Evolutionary conservation across 2,888 invertebrate species (phyloP).

Genomic region (Ophion ventricosus): DNA sequence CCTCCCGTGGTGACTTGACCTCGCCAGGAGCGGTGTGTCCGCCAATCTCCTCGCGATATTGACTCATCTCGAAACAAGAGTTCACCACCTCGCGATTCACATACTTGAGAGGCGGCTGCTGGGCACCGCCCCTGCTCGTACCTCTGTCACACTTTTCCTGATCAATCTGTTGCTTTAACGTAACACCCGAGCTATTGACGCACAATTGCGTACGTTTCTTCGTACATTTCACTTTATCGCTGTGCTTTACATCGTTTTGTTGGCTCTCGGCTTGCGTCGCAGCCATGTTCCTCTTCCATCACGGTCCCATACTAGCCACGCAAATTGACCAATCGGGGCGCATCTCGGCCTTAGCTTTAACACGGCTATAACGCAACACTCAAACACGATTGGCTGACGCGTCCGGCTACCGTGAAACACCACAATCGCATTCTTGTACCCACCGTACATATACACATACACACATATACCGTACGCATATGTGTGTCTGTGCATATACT

Average conservation of each 20-base stretch:
- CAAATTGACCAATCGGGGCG: conserved; percentile 79
- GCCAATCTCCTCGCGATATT: conserved; percentile 89
- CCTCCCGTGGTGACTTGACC: conserved; percentile 79
- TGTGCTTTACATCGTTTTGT: conserved; percentile 87
- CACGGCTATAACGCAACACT: conserved; percentile 66
- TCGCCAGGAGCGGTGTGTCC: conserved; percentile 84
- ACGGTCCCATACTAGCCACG: conserved; percentile 79
- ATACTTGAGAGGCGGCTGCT: conserved; percentile 87
- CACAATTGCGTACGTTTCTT: conserved; percentile 85
- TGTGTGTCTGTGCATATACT: not conserved
- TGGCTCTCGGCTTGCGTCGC: conserved; percentile 93
- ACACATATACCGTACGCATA: not conserved
- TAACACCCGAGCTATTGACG: conserved; percentile 82
- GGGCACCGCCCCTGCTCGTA: conserved; percentile 78
- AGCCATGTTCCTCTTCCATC: conserved; percentile 88
- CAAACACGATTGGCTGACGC: conserved; percentile 70
- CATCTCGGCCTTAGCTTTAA: conserved; percentile 72
- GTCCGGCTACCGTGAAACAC: conserved; percentile 71
- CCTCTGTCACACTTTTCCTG: conserved; percentile 78
- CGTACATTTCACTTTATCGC: conserved; percentile 77
- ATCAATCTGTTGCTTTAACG: conserved; percentile 79
- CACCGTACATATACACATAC: conserved; percentile 13
- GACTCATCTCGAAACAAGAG: conserved; percentile 86
- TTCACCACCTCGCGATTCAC: conserved; percentile 89
- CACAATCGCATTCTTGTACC: conserved; percentile 75